Evolutionary conservation across 2,797 vertebrate species (phyloP).

Genomic region (Sciurus vulgaris): DNA sequence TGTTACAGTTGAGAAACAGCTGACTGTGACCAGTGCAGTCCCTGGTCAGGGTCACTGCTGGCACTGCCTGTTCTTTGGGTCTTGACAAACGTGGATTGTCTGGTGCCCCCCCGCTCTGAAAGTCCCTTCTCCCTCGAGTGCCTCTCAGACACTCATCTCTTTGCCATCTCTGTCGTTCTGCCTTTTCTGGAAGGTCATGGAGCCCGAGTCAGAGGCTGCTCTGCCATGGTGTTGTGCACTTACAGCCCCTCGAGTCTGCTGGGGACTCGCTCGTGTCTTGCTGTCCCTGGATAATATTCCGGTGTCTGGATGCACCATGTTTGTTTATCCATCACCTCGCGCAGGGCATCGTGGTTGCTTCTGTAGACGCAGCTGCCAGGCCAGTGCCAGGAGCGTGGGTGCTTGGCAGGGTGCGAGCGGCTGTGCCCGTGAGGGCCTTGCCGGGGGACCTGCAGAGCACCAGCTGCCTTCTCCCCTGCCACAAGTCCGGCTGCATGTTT

Average conservation of each 20-base stretch:
- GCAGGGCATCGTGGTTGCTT: not conserved
- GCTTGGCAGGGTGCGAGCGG: not conserved
- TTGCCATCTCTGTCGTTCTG: too few species aligned
- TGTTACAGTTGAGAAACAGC: too few species aligned
- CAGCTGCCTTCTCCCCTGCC: too few species aligned
- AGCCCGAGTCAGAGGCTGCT: not conserved
- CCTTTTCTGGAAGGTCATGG: too few species aligned
- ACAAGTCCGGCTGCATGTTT: not conserved
- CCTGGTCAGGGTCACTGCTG: too few species aligned
- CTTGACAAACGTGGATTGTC: not conserved
- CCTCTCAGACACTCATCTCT: too few species aligned
- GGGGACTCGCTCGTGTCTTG: accelerated
- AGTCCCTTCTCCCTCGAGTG: too few species aligned
- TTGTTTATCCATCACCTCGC: accelerated
- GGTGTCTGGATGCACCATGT: accelerated
- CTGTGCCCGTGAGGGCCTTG: too few species aligned
- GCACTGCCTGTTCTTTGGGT: not conserved
- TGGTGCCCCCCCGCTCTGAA: accelerated
- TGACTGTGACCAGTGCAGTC: too few species aligned
- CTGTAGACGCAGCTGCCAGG: not conserved
- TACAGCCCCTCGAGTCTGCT: accelerated
- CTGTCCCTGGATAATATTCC: accelerated
- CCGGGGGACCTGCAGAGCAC: too few species aligned
- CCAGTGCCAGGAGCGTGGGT: not conserved
- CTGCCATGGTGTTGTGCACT: too few species aligned